Conservation (phyloP, 2,113 vertebrate genomes). For the Lophochroa leadbeateri region DNA sequence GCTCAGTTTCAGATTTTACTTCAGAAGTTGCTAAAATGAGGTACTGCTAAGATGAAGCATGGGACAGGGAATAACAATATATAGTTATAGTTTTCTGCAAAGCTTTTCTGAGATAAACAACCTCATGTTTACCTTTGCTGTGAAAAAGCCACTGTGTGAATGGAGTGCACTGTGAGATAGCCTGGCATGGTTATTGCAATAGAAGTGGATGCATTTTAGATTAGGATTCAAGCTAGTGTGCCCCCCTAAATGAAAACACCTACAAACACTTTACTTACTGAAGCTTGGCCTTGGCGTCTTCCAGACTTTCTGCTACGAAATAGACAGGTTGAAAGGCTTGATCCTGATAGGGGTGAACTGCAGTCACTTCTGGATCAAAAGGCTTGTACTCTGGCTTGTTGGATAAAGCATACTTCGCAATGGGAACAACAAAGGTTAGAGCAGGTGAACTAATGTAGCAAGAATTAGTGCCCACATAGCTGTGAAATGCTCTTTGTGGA, state of each 20-base stretch:
- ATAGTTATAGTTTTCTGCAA: background rate
- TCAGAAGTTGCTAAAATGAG: background rate
- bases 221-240: background rate
- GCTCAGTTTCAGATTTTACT: background rate
- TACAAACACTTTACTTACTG: conserved; percentile 62
- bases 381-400: conserved; percentile 80
- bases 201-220: background rate
- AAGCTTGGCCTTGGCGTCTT: conserved; percentile 83
- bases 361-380: conserved; percentile 79
- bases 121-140: background rate
- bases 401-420: conserved; percentile 79
- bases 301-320: conserved; percentile 86
- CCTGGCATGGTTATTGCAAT: background rate
- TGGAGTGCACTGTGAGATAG: background rate
- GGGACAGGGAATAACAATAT: background rate
- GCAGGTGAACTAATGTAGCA: background rate
- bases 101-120: background rate
- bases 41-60: background rate
- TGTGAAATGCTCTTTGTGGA: background rate
- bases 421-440: background rate
- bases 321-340: conserved; percentile 83
- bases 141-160: background rate
- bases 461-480: background rate
- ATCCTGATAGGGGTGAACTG: conserved; percentile 81
- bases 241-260: background rate